Base-by-base conservation (phyloP, 1,140 invertebrate genomes). In the Hycleus cichorii region DNA sequence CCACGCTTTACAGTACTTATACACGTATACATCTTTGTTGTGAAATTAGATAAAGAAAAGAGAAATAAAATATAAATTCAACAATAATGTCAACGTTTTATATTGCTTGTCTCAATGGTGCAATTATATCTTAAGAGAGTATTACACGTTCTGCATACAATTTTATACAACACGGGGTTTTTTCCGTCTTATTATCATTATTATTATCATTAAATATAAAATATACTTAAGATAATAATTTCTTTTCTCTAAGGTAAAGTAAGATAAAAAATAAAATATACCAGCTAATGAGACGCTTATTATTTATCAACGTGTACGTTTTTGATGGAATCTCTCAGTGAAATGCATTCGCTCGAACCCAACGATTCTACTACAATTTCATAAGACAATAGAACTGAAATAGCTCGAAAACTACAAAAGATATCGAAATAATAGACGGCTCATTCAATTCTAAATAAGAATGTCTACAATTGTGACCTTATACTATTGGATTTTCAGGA, bases 31-130 rank as follows among this genome's bases (percentile, higher is more conserved):
- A 7, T 6, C 11, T 6, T 42, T 46, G 45, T 46, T 55, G 39
- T 47, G 47, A 55, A 55, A 55, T 39, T 55, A 55, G 52, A 55
- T 55, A 55, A 55, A 47, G 52, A 43, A 55, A 46, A 55, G 18
- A 55, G 43, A 12, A 27, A 42, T n/a, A 42, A 11, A 42, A 27
- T 24, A 46, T 46, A 47, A 46, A 46, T 46, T 24, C 39, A 38
- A 55, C 52, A 55, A 55, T 55, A 55, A 55, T 55, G 52, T 55
- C 52, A 47, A 24, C 45, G 38, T 47, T 55, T 55, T 55, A 55
- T 55, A 55, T 55, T 47, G 47, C 52, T 24, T 11, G 27, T 44
- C 52, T 55, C 52, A 12, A 55, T 24, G 38, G 52, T 32, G 42
- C 52, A 55, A 55, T 55, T 55, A 47, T 47, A 24, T 39, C 26